Evolutionary conservation across 2,797 vertebrate species (phyloP), one percentile per base, ranked within the genome.

Genomic region (Neosilurus mollespiculum): DNA sequence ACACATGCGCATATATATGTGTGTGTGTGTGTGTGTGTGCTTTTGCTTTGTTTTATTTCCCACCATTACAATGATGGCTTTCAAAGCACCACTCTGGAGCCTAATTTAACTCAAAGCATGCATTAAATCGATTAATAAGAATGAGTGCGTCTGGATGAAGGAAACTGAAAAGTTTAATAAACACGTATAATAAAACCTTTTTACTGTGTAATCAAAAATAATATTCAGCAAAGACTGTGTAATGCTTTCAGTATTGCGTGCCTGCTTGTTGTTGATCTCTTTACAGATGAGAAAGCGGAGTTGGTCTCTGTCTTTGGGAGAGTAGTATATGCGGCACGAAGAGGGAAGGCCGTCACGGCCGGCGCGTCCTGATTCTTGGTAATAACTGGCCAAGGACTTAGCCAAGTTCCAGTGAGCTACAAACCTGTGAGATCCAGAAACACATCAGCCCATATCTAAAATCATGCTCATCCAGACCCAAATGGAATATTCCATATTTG

Each of bases 331-430:
- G 34, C 98, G 95, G 88, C 98, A 99, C 86, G 85, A 93, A 65
- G 98, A 96, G 0, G 94, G 95, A 22, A 96, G 94, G 5, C 98
- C 97, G 22, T 99, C 98, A 87, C 98, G 93, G 14, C 98, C 98
- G 0, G 98, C 98, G 84, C 98, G 95, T 76, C 98, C 98, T 0
- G 98, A 99, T 88, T 99, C 98, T 83, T 99, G 98, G 91, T 99
- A 99, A 92, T 99, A 99, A 6, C 96, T 97, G 84, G 98, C 96
- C 94, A 99, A 93, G 0, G 98, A 99, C 87, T 99, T 99, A 0
- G 98, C 97, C n/a, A 99, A 91, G 91, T 99, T 98, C 98, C 98
- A 99, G 22, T 99, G 98, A 87, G 95, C 97, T 10, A 99, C 98
- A 91, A 99, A 99, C 87, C 98, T 99, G 87, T 22, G 30, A 75